Evolutionary conservation across 2,113 vertebrate genomes (phyloP).

Genomic region (Condylura cristata): DNA sequence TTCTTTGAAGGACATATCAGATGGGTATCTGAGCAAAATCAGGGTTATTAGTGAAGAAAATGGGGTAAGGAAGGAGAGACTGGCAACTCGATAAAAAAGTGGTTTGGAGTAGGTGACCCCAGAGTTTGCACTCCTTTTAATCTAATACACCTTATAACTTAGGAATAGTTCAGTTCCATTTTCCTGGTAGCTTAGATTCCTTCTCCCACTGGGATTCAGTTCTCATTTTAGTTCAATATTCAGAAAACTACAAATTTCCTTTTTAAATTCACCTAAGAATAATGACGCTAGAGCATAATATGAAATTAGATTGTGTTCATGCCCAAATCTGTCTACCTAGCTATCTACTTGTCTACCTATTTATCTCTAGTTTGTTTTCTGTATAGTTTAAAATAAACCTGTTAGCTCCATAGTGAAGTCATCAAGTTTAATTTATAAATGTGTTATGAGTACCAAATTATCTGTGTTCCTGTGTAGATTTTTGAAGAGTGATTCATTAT

Average conservation of each 20-base stretch:
- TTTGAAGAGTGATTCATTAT: conserved; percentile 42
- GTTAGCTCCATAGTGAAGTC: background rate
- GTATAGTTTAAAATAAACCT: background rate
- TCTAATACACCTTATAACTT: conserved; percentile 1
- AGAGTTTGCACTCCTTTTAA: background rate
- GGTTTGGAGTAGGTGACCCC: background rate
- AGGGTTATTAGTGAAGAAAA: background rate
- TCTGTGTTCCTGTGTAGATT: background rate
- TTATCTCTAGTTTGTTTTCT: background rate
- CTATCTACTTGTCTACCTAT: background rate
- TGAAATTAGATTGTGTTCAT: background rate
- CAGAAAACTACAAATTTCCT: background rate
- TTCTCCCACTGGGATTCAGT: background rate
- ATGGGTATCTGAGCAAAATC: background rate
- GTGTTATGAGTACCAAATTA: background rate
- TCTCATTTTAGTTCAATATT: background rate
- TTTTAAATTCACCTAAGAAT: background rate
- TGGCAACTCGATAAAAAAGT: background rate
- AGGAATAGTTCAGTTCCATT: background rate
- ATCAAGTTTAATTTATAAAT: background rate
- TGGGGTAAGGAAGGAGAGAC: background rate
- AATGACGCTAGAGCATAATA: background rate
- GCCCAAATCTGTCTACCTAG: background rate
- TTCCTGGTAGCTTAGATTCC: background rate
- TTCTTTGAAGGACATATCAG: background rate